phyloP scores from a whole-genome alignment of 2,797 vertebrate species.

The Intellagama lesueurii region DNA sequence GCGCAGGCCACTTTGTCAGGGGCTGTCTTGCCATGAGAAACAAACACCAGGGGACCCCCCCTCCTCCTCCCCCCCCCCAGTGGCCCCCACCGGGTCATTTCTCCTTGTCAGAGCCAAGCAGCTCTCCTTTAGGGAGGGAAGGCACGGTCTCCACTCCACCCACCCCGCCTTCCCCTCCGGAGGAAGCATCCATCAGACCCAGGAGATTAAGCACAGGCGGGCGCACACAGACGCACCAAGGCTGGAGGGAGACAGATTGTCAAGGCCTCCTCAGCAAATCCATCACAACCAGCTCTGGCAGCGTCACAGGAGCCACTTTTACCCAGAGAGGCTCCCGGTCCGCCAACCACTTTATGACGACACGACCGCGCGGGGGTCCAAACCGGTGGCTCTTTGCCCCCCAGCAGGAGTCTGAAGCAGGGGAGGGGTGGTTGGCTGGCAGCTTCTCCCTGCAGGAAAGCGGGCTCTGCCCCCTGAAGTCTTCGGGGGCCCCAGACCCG shows the following conservation, averaged over 20 bases:
- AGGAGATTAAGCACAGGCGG: too few relatives aligned
- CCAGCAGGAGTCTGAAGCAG: too few relatives aligned
- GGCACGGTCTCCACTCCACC: too few relatives aligned
- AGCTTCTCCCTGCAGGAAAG: too few relatives aligned
- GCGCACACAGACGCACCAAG: neutral
- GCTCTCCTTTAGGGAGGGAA: neutral
- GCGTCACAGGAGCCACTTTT: too few relatives aligned
- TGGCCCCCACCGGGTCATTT: neutral
- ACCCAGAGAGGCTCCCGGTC: neutral
- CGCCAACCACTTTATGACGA: neutral
- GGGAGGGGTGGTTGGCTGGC: too few relatives aligned
- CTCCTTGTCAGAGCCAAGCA: slow-evolving; percentile 3
- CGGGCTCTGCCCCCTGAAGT: too few relatives aligned
- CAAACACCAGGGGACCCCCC: neutral
- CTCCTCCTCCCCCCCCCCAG: too few relatives aligned
- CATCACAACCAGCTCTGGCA: neutral
- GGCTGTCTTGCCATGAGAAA: neutral
- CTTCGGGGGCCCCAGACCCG: too few relatives aligned
- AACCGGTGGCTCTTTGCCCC: too few relatives aligned
- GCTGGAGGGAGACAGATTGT: neutral
- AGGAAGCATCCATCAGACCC: neutral
- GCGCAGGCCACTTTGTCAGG: slow-evolving; percentile 5
- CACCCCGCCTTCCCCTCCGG: too few relatives aligned
- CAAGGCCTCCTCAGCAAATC: neutral
- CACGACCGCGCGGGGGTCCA: too few relatives aligned